Evolutionary conservation across 2,888 invertebrate species (phyloP), one percentile per base, ranked within the genome.

Genomic region (Drosophila mimica): DNA sequence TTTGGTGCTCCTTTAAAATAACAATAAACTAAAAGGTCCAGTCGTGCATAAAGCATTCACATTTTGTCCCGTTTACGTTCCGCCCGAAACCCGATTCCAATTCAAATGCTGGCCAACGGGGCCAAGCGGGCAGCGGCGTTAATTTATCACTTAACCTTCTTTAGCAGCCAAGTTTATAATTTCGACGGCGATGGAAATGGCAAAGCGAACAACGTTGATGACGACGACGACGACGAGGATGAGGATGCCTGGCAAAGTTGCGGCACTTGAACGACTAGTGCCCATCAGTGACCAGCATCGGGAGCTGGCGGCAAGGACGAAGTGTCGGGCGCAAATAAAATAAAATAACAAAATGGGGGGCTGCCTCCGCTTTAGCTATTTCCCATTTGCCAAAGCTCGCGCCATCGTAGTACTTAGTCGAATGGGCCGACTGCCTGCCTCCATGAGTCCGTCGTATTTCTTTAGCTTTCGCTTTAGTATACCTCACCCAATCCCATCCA

Each of bases 141-240:
- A 86, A 86, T 90, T 86, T 86, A 86, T 86, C 86, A 86, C 86
- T 86, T 86, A 89, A 86, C 86, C 86, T 86, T 88, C 86, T 85
- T 87, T 87, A 89, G 82, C 84, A 85, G 86, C 88, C 88, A 86
- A 89, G 86, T 86, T 89, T 86, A 86, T 90, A 86, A 86, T 86
- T 86, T 86, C 76, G 82, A 81, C 69, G 81, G 74, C 63, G 34
- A 57, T 74, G 76, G 74, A 46, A 46, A 52, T 64, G 76, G 58
- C 67, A 65, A 54, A 25, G 43, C 60, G 51, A 72, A 68, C 83
- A 74, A 68, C 54, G 72, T 70, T 82, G 81, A 81, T 58, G 78
- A 71, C 65, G 66, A 62, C 62, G 60, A 70, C 51, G 48, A 64
- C 34, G 33, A 52, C 20, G 63, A 13, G 49, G 76, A 79, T 57